These are phyloP conservation scores for Hydractinia echinata DNA, from an alignment of 30 jellyfish, hydroid and myxozoan species.

Conservation along the genomic window DNA sequence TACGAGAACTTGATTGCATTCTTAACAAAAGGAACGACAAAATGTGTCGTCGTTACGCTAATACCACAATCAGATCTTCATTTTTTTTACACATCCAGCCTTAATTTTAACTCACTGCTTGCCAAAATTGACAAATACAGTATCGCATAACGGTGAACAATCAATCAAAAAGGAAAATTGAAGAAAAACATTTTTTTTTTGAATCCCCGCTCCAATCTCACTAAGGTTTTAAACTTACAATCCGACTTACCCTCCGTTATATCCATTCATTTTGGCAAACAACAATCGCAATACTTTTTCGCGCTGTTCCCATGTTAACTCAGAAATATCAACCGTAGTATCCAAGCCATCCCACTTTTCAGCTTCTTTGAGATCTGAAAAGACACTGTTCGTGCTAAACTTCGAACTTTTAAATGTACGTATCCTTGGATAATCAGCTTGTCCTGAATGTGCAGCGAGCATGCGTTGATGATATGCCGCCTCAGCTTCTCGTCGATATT, in stretches of 20 bases:
- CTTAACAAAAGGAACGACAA: no score
- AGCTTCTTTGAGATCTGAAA: constrained; percentile 78
- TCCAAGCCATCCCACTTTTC: constrained; percentile 66
- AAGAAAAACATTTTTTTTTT: no score
- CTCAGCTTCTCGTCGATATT: constrained; percentile 75
- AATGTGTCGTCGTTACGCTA: no score
- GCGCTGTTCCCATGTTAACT: constrained; percentile 92
- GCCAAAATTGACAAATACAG: no score
- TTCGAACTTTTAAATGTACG: constrained; percentile 59
- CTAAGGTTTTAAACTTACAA: not conserved
- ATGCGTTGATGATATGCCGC: constrained; percentile 54
- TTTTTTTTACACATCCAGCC: no score
- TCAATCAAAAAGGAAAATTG: no score
- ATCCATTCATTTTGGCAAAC: constrained; percentile 85
- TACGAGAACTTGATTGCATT: no score
- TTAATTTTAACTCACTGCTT: no score
- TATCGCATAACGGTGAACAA: no score
- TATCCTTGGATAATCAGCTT: constrained; percentile 74
- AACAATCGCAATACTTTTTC: constrained; percentile 73
- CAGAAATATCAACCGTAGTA: constrained; percentile 63
- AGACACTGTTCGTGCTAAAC: constrained; percentile 74
- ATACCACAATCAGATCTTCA: no score
- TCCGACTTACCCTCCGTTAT: constrained; percentile 21
- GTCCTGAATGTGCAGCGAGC: constrained; percentile 89
- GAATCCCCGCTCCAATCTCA: no score